A percentile compares a stretch with the other conserved stretches of the same genome.
phyloP scores from a whole-genome alignment of 1,140 invertebrate species.

The Mylabris phalerata region DNA sequence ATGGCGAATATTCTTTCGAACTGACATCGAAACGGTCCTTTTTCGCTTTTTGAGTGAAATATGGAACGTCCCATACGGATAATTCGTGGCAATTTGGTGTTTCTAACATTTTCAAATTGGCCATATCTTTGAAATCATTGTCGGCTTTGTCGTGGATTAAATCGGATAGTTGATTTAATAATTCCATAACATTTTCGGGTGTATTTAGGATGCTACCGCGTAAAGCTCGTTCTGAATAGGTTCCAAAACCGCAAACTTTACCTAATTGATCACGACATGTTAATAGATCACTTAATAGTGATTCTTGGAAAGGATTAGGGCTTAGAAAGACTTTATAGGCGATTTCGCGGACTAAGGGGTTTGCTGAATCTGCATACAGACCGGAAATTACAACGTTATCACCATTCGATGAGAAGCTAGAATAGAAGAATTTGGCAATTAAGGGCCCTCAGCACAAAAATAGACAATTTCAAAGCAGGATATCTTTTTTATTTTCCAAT shows the following conservation, averaged over 20 bases:
- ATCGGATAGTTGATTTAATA: conserved; percentile 70
- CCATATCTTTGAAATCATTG: conserved; percentile 67
- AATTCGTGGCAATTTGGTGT: conserved; percentile 46
- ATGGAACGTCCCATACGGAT: conserved; percentile 79
- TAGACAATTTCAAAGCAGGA: too few species aligned
- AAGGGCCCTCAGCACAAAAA: too few species aligned
- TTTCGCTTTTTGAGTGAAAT: conserved; percentile 68
- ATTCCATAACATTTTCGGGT: conserved; percentile 69
- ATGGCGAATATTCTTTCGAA: conserved; percentile 69
- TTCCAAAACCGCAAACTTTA: conserved; percentile 75
- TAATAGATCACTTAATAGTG: conserved; percentile 66
- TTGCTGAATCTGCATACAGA: conserved; percentile 73
- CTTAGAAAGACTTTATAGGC: conserved; percentile 83
- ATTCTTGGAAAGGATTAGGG: conserved; percentile 71
- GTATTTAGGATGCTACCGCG: conserved; percentile 80
- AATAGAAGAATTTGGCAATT: background rate
- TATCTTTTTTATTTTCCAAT: too few species aligned
- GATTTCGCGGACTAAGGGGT: conserved; percentile 74
- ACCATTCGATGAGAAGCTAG: conserved; percentile 67
- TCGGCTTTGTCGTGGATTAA: conserved; percentile 58
- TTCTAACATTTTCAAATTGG: conserved; percentile 61
- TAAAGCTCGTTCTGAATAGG: conserved; percentile 82
- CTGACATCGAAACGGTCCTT: conserved; percentile 60
- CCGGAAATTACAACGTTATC: conserved; percentile 68
- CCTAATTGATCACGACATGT: conserved; percentile 70